Conservation (phyloP, 2,888 invertebrate genomes). For the Galeruca laticollis region DNA sequence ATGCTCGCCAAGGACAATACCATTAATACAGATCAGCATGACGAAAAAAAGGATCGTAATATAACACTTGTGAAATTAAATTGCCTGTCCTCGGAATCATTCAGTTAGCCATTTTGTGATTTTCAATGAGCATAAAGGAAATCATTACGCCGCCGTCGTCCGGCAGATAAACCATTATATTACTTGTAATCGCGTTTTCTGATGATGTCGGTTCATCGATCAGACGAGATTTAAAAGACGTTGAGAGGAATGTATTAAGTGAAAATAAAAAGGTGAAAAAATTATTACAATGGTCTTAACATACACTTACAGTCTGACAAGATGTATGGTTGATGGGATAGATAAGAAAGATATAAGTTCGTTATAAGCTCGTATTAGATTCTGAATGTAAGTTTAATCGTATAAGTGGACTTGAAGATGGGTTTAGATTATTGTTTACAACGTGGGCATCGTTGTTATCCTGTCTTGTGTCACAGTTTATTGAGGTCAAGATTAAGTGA, state of each 20-base stretch:
- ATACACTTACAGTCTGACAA: conserved; percentile 38
- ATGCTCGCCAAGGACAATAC: not conserved
- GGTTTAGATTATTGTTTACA: conserved; percentile 12
- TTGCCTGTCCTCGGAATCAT: not conserved
- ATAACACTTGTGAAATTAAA: conserved; percentile 1
- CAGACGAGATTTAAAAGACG: conserved; percentile 30
- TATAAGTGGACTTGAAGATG: conserved; percentile 25
- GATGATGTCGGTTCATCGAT: conserved; percentile 30
- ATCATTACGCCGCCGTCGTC: conserved; percentile 27
- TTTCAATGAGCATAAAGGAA: conserved; percentile 29
- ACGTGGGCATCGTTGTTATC: not conserved
- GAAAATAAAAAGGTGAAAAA: conserved; percentile 37
- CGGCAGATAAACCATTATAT: conserved; percentile 22
- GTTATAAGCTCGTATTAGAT: conserved; percentile 33
- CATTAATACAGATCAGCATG: not conserved
- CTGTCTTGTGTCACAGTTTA: not conserved
- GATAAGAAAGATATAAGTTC: conserved; percentile 34
- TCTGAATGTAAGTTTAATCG: conserved; percentile 28
- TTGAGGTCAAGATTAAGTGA: not conserved
- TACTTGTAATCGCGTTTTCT: conserved; percentile 26
- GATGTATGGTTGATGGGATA: conserved; percentile 38
- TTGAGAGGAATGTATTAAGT: conserved; percentile 34
- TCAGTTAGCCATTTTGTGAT: conserved; percentile 16
- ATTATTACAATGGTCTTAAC: conserved; percentile 32
- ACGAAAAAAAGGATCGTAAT: not conserved